Conservation (phyloP, 1,140 invertebrate genomes). For the Trichonephila clavipes region DNA sequence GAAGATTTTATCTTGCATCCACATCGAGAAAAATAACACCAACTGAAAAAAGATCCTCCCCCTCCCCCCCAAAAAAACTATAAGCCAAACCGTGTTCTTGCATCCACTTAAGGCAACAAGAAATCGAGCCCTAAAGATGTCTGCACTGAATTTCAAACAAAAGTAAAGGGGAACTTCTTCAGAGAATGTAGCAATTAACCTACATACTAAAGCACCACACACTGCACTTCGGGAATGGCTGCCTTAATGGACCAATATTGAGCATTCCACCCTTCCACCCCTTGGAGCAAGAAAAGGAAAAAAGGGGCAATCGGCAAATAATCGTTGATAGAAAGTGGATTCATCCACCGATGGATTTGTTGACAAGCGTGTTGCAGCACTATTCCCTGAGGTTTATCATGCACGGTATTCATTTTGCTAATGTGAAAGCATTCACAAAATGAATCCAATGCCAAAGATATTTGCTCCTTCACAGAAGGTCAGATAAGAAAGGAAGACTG, state of each 20-base stretch:
- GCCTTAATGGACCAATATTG: constrained; percentile 35
- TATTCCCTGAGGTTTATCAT: constrained; percentile 19
- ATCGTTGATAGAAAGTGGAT: constrained; percentile 45
- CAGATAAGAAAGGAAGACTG: background rate
- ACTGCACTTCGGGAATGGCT: background rate
- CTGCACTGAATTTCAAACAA: too few species aligned
- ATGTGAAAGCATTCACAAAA: constrained; percentile 26
- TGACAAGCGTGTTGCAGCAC: constrained; percentile 36
- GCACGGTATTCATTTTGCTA: background rate
- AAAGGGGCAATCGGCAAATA: constrained; percentile 41
- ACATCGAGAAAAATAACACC: too few species aligned
- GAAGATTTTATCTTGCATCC: too few species aligned
- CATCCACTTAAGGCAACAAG: background rate
- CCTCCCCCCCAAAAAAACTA: background rate
- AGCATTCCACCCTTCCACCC: background rate
- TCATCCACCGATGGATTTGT: constrained; percentile 44
- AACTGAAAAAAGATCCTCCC: background rate
- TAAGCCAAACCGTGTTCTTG: background rate
- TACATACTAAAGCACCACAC: background rate
- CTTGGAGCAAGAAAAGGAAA: background rate
- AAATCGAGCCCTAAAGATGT: background rate
- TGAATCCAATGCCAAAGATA: constrained; percentile 12
- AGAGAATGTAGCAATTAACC: constrained; percentile 17
- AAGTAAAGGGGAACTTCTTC: background rate
- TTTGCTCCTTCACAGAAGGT: background rate